A percentile compares a stretch with the other conserved stretches of the same genome.
phyloP scores from a whole-genome alignment of 2,113 vertebrate genomes.

The Columba janthina region DNA sequence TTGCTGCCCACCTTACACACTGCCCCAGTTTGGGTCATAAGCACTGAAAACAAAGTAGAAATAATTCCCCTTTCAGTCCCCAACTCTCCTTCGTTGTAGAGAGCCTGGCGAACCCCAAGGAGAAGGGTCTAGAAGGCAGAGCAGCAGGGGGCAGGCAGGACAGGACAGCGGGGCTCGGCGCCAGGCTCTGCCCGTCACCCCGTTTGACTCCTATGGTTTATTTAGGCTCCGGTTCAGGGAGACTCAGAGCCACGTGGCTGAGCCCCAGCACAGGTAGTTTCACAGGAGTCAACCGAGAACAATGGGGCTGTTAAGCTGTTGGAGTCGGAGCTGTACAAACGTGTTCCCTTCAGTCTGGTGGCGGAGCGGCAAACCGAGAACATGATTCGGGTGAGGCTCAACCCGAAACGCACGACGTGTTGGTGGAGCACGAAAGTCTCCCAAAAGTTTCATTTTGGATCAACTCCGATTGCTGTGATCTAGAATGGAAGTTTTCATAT shows the following conservation, averaged over 20 bases:
- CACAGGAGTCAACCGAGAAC: neutral
- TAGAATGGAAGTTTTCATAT: neutral
- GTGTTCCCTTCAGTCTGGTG: neutral
- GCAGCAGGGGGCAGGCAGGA: neutral
- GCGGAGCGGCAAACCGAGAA: neutral
- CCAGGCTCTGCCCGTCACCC: neutral
- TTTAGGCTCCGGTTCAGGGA: constrained; percentile 3
- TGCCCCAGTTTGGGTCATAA: neutral
- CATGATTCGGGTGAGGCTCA: neutral
- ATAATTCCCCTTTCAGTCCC: neutral
- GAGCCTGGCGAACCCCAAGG: neutral
- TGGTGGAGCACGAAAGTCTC: neutral
- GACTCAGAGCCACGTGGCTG: neutral
- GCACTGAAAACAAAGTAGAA: neutral
- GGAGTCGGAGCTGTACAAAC: neutral
- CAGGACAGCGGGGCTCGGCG: neutral
- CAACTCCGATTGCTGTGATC: neutral
- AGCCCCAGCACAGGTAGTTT: constrained; percentile 42
- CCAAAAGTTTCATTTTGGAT: neutral
- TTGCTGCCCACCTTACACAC: neutral
- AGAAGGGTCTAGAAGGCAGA: neutral
- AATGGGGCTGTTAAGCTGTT: constrained; percentile 19
- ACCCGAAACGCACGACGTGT: neutral
- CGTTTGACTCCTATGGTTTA: constrained; percentile 2
- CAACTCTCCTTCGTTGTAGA: neutral